Conservation (phyloP, 2,113 vertebrate species). For the Pygathrix nemaeus region DNA sequence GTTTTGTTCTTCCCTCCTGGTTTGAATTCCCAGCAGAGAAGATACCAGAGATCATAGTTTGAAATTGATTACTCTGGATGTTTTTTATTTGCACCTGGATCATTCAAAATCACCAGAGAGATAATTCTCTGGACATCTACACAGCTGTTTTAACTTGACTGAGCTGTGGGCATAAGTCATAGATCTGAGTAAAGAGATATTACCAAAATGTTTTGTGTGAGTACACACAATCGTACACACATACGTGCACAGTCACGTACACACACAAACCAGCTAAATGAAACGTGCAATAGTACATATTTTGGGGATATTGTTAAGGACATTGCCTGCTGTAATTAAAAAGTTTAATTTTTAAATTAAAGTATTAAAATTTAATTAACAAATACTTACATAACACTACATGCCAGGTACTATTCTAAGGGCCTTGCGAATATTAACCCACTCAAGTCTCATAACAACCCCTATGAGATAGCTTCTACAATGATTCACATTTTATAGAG, state of each 20-base stretch:
- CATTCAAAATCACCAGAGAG: constrained; percentile 12
- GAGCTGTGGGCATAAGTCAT: neutral
- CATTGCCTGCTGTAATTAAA: neutral
- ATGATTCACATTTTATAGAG: neutral
- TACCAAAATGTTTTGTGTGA: neutral
- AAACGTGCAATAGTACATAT: neutral
- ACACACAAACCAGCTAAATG: neutral
- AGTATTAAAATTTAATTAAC: neutral
- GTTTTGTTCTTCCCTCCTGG: neutral
- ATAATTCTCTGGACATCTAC: neutral
- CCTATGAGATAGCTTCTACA: neutral
- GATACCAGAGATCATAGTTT: neutral
- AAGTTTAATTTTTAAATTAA: neutral
- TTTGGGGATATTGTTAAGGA: neutral
- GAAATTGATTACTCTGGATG: neutral
- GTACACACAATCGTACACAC: neutral
- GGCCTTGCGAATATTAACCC: neutral
- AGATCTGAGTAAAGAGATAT: neutral
- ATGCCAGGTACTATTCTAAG: neutral
- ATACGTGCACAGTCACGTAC: neutral
- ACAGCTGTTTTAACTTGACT: neutral
- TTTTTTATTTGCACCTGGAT: neutral
- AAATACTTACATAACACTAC: neutral
- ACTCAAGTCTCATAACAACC: neutral
- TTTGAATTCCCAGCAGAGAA: neutral